Percentiles rank a stretch among this genome's conserved stretches.
Evolutionary conservation across 2,797 vertebrate genomes (phyloP).

Genomic region (Balearica regulorum): DNA sequence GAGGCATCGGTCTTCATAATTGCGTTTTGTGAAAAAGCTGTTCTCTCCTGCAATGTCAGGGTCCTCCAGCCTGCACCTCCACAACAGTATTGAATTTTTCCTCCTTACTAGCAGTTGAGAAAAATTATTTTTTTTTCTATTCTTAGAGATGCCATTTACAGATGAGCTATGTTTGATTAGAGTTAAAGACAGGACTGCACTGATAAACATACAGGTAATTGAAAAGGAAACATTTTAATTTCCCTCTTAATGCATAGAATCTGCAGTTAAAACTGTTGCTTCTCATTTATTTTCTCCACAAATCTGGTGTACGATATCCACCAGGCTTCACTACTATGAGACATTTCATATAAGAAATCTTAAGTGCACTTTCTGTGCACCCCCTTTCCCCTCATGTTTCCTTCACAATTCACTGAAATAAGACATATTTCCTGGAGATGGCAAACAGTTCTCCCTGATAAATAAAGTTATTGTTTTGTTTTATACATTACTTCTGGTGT

Average conservation of each 20-base stretch:
- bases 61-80: not conserved
- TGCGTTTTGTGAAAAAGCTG: not conserved
- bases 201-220: not conserved
- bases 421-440: not conserved
- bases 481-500: constrained; percentile 59
- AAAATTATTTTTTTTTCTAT: not conserved
- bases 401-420: not conserved
- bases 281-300: not conserved
- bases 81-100: not conserved
- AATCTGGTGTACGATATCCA: not conserved
- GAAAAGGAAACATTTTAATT: not conserved
- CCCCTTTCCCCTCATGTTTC: not conserved
- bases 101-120: not conserved
- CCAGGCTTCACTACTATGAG: not conserved
- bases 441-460: constrained; percentile 16
- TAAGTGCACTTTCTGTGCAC: not conserved
- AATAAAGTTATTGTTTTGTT: constrained; percentile 53
- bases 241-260: not conserved
- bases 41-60: not conserved
- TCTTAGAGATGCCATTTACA: not conserved
- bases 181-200: not conserved
- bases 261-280: not conserved
- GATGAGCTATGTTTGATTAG: not conserved
- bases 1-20: not conserved
- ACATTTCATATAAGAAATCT: not conserved